Conservation (phyloP, 1,140 invertebrate genomes). For the Nymphalis io region DNA sequence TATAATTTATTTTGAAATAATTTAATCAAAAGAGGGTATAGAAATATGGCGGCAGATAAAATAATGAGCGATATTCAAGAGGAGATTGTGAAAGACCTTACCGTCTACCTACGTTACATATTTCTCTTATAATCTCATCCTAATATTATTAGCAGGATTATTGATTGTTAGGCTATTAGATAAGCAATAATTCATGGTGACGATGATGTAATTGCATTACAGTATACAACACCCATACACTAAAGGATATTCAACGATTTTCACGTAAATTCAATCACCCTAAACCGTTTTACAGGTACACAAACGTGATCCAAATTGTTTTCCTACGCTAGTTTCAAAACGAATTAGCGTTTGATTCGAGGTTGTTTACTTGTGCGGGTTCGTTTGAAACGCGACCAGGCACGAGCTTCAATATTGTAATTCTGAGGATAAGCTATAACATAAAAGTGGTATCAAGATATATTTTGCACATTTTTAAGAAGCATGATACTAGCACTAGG, state of each 20-base stretch:
- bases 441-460: not conserved
- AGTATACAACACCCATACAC: not conserved
- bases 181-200: too few species aligned
- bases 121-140: too few species aligned
- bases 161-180: too few species aligned
- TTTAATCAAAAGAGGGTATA: too few species aligned
- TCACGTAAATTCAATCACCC: constrained; percentile 15
- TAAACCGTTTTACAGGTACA: constrained; percentile 21
- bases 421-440: not conserved
- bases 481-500: too few species aligned
- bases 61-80: too few species aligned
- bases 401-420: constrained; percentile 21
- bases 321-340: constrained; percentile 30
- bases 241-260: not conserved
- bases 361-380: constrained; percentile 31
- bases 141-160: too few species aligned
- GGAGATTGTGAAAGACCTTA: too few species aligned
- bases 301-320: constrained; percentile 33
- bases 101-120: too few species aligned
- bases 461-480: not conserved
- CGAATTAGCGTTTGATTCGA: constrained; percentile 32
- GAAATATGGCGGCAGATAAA: too few species aligned
- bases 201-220: not conserved
- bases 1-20: too few species aligned
- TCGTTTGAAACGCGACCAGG: constrained; percentile 24